phyloP scores from a whole-genome alignment of 2,888 invertebrate species.

The Lasioglossum malachurum region DNA sequence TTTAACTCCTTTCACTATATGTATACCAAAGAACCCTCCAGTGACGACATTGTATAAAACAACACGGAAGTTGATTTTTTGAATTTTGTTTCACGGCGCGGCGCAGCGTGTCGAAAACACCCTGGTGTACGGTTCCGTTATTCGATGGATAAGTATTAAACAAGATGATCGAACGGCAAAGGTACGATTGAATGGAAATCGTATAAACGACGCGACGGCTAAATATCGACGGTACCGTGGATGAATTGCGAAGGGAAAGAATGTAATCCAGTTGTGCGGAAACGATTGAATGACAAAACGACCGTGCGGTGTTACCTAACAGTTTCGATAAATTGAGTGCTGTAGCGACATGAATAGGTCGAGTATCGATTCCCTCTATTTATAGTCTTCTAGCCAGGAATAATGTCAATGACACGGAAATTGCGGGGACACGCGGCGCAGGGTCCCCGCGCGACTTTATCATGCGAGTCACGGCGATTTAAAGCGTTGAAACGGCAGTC shows the following conservation, averaged over 20 bases:
- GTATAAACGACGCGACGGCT: not conserved
- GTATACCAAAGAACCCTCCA: no score
- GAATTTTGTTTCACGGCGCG: no score
- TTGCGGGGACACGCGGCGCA: constrained; percentile 21
- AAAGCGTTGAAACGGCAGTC: not conserved
- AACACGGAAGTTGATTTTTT: no score
- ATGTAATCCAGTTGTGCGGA: constrained; percentile 10
- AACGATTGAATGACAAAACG: not conserved
- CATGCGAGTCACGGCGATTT: constrained; percentile 22
- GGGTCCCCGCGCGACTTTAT: constrained; percentile 28
- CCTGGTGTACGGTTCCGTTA: not conserved
- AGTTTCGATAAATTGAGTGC: constrained; percentile 49
- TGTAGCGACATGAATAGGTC: constrained; percentile 42
- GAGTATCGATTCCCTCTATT: constrained; percentile 56
- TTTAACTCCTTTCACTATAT: not conserved
- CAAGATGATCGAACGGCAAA: no score
- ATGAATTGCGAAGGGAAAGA: constrained; percentile 28
- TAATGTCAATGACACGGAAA: constrained; percentile 65
- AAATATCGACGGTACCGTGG: not conserved
- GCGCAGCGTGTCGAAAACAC: no score
- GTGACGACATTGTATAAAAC: no score
- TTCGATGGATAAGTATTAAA: not conserved
- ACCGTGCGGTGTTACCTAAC: constrained; percentile 16
- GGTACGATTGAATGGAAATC: not conserved
- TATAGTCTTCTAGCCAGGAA: constrained; percentile 49